Percentiles rank a stretch among this genome's conserved stretches.
Conservation (phyloP, 1,140 invertebrate species). For the Aphidius gifuensis region DNA sequence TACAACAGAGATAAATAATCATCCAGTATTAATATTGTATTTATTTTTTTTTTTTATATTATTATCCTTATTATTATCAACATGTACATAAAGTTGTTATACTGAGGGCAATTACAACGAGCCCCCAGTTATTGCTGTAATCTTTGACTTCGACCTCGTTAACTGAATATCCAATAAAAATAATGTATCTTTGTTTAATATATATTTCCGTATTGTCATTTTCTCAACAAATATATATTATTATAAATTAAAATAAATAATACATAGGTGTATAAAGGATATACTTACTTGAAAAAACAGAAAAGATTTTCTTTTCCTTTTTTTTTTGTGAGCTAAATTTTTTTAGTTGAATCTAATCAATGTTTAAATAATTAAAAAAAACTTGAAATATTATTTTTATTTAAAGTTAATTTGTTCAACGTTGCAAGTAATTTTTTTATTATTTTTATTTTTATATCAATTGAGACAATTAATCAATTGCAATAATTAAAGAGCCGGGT, state of each 20-base stretch:
- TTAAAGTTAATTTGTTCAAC: too few relatives aligned
- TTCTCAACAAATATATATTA: slow-evolving; percentile 1
- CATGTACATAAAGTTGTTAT: too few relatives aligned
- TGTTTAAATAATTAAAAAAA: too few relatives aligned
- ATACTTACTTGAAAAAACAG: too few relatives aligned
- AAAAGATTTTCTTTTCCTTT: too few relatives aligned
- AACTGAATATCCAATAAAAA: slow-evolving; percentile 11
- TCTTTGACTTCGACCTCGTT: slow-evolving; percentile 15
- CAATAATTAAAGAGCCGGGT: slow-evolving; percentile 38
- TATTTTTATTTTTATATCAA: slow-evolving; percentile 43
- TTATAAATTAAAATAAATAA: too few relatives aligned
- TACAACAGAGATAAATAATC: neutral
- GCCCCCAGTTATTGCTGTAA: slow-evolving; percentile 12
- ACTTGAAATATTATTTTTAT: too few relatives aligned
- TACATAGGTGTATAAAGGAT: too few relatives aligned
- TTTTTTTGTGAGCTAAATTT: too few relatives aligned
- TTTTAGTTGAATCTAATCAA: too few relatives aligned
- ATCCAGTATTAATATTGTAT: slow-evolving; percentile 8
- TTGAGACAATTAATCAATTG: slow-evolving; percentile 48
- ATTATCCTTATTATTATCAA: slow-evolving; percentile 3
- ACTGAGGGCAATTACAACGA: slow-evolving; percentile 7
- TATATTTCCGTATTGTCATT: neutral
- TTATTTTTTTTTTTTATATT: too few relatives aligned
- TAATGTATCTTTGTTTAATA: slow-evolving; percentile 1
- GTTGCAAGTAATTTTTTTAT: slow-evolving; percentile 32